Percentiles rank a stretch among this genome's conserved stretches.
Evolutionary conservation across 2,888 invertebrate genomes (phyloP).

Genomic region (Cetonia aurata): DNA sequence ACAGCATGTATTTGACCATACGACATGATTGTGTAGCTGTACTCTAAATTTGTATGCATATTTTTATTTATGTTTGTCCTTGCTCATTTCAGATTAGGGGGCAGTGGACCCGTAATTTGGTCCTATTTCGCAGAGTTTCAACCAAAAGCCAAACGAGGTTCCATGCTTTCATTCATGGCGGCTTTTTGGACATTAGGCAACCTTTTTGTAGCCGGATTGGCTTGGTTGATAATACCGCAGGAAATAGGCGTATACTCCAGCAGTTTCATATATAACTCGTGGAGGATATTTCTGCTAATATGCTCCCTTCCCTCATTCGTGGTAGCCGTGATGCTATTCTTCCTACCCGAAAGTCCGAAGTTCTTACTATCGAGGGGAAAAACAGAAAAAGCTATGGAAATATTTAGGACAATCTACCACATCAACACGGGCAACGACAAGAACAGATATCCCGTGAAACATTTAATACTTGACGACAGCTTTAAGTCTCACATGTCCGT

Average conservation of each 20-base stretch:
- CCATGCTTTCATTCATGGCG: slow-evolving; percentile 94
- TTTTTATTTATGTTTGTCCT: no score
- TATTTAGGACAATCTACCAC: slow-evolving; percentile 84
- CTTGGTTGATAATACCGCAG: slow-evolving; percentile 82
- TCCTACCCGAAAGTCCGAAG: slow-evolving; percentile 92
- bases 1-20: no score
- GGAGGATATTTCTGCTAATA: slow-evolving; percentile 90
- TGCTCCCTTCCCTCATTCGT: slow-evolving; percentile 91
- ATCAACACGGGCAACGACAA: slow-evolving; percentile 83
- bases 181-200: slow-evolving; percentile 97
- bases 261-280: slow-evolving; percentile 87
- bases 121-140: slow-evolving; percentile 96
- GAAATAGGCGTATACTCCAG: slow-evolving; percentile 78
- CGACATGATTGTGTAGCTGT: no score
- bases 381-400: slow-evolving; percentile 83
- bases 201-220: slow-evolving; percentile 88
- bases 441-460: slow-evolving; percentile 82
- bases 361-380: slow-evolving; percentile 85
- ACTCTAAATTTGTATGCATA: no score
- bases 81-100: slow-evolving; percentile 77
- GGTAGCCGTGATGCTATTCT: slow-evolving; percentile 84
- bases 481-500: slow-evolving; percentile 57
- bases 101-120: slow-evolving; percentile 94
- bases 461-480: slow-evolving; percentile 73
- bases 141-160: slow-evolving; percentile 89